Evolutionary conservation across 2,797 vertebrate species (phyloP).

Genomic region (Urophycis tenuis): DNA sequence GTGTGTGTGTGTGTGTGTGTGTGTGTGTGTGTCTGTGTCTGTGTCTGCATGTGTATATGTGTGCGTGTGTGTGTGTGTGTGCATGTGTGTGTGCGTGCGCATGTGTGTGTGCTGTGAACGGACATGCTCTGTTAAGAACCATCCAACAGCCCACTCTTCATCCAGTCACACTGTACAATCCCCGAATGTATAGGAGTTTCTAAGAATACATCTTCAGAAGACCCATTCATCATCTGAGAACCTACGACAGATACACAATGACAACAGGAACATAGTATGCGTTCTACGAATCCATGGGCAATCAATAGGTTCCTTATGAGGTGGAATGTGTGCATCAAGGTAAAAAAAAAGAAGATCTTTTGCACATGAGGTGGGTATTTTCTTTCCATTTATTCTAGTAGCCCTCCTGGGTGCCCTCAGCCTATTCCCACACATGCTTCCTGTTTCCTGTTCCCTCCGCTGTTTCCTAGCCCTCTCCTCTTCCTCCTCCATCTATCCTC

Average conservation of each 20-base stretch:
- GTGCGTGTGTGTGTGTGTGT: not conserved
- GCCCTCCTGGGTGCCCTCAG: not conserved
- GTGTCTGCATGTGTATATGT: not conserved
- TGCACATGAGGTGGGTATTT: not conserved
- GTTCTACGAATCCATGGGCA: not conserved
- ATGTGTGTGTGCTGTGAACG: constrained; percentile 42
- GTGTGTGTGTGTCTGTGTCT: not conserved
- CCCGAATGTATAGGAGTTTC: not conserved
- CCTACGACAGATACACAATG: not conserved
- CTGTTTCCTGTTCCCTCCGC: not conserved
- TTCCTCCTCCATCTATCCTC: not conserved
- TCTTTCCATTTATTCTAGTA: not conserved
- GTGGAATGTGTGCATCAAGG: not conserved
- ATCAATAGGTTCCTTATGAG: not conserved
- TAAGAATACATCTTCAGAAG: not conserved
- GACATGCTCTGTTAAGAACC: constrained; percentile 25
- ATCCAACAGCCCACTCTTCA: not conserved
- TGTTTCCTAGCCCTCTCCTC: not conserved
- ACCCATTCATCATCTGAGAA: not conserved
- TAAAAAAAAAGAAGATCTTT: not conserved
- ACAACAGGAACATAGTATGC: not conserved
- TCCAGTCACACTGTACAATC: not conserved
- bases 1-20: not conserved
- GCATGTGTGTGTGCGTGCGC: not conserved
- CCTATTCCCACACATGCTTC: not conserved